Evolutionary conservation across 2,113 vertebrate species (phyloP).

Genomic region (Monopterus albus): DNA sequence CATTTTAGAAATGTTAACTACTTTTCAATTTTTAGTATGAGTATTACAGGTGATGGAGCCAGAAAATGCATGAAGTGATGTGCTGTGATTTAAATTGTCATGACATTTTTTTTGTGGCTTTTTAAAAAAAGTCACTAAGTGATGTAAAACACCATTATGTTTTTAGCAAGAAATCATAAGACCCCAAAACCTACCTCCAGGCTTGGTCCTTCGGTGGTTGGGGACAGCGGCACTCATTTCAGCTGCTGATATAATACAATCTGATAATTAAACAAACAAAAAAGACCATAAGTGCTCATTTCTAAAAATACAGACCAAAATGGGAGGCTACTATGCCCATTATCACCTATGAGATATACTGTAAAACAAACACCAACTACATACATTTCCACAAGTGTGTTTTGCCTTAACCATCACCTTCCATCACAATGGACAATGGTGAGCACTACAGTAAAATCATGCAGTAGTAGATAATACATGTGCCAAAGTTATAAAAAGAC

Average conservation of each 20-base stretch:
- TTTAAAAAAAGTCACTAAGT: too few species aligned
- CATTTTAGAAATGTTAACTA: not conserved
- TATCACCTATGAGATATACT: too few species aligned
- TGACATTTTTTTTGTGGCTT: not conserved
- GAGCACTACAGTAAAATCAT: too few species aligned
- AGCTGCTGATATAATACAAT: constrained; percentile 19
- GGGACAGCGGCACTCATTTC: constrained; percentile 78
- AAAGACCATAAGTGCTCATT: not conserved
- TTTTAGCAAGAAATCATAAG: not conserved
- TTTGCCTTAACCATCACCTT: too few species aligned
- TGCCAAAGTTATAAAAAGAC: too few species aligned
- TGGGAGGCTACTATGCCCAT: not conserved
- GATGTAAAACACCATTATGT: not conserved
- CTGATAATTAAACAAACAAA: not conserved
- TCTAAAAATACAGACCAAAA: not conserved
- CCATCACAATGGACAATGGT: too few species aligned
- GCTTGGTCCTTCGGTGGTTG: constrained; percentile 83
- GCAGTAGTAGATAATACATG: too few species aligned
- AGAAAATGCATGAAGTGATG: not conserved
- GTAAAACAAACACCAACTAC: too few species aligned
- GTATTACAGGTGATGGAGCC: not conserved
- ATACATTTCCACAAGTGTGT: too few species aligned
- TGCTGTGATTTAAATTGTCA: not conserved
- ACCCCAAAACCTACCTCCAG: constrained; percentile 72
- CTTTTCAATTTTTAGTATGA: not conserved